Evolutionary conservation across 2,888 invertebrate species (phyloP).

Genomic region (Biston stratarius): DNA sequence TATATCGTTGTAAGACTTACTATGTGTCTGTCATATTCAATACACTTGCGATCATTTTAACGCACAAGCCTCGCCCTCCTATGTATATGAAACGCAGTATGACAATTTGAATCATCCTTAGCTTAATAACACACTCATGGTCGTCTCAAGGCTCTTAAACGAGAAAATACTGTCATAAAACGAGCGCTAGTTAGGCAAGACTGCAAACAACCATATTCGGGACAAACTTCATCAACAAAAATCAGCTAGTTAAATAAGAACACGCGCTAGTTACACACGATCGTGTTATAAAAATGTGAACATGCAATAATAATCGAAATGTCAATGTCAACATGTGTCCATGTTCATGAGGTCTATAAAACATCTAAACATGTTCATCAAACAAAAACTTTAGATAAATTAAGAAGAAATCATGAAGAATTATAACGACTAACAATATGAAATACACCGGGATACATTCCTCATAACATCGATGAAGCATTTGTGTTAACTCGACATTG

Average conservation of each 20-base stretch:
- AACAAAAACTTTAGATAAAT: slow-evolving; percentile 1
- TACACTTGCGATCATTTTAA: slow-evolving; percentile 26
- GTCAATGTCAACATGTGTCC: not conserved
- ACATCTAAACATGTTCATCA: not conserved
- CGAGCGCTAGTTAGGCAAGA: slow-evolving; percentile 3
- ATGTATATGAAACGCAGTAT: slow-evolving; percentile 59
- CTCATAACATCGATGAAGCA: slow-evolving; percentile 7
- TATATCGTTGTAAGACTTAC: not conserved
- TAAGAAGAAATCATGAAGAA: not conserved
- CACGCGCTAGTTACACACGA: not conserved
- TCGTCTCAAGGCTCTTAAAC: slow-evolving; percentile 19
- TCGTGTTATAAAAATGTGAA: not conserved
- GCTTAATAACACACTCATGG: slow-evolving; percentile 51
- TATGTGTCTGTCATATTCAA: slow-evolving; percentile 13
- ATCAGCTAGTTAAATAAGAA: not conserved
- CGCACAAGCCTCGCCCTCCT: slow-evolving; percentile 49
- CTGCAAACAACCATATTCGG: not conserved
- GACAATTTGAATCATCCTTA: slow-evolving; percentile 51
- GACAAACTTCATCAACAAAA: not conserved
- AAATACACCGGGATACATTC: not conserved
- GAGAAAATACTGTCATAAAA: not conserved
- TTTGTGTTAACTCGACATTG: slow-evolving; percentile 9
- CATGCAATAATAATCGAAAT: not conserved
- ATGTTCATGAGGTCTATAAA: not conserved
- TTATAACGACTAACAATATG: slow-evolving; percentile 21